Conservation (phyloP, 2,888 invertebrate species). For the Dione vanillae region DNA sequence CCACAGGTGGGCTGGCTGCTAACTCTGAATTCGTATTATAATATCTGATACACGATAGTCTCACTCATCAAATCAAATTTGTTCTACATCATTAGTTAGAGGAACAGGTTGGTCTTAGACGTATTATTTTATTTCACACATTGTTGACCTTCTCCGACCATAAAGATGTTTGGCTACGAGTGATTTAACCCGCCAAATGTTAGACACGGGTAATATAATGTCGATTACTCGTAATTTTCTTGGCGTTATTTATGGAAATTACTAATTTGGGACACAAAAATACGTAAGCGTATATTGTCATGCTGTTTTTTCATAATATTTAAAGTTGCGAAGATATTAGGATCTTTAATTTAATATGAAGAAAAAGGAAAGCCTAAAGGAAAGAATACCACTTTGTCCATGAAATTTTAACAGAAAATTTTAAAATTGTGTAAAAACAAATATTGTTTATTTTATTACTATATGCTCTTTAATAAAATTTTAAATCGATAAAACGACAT, state of each 20-base stretch:
- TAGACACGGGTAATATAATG: conserved; percentile 66
- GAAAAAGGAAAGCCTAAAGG: too few species aligned
- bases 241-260: not conserved
- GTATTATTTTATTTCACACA: conserved; percentile 38
- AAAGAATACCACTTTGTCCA: too few species aligned
- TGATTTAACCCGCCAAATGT: conserved; percentile 46
- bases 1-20: conserved; percentile 21
- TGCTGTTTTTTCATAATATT: not conserved
- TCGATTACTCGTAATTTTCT: conserved; percentile 41
- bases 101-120: conserved; percentile 28
- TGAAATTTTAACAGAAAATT: too few species aligned
- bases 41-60: conserved; percentile 21
- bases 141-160: conserved; percentile 38
- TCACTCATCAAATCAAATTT: conserved; percentile 38
- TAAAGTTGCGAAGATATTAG: too few species aligned
- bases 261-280: conserved; percentile 4
- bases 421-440: too few species aligned
- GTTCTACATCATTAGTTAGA: conserved; percentile 42
- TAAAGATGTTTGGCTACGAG: conserved; percentile 38
- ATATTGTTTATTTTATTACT: too few species aligned
- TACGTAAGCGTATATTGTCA: not conserved
- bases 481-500: too few species aligned
- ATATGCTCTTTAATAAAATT: too few species aligned
- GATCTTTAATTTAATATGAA: too few species aligned
- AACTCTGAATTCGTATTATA: not conserved